phyloP scores from a whole-genome alignment of 2,797 vertebrate genomes.

The Sphenopsis melanotis region DNA sequence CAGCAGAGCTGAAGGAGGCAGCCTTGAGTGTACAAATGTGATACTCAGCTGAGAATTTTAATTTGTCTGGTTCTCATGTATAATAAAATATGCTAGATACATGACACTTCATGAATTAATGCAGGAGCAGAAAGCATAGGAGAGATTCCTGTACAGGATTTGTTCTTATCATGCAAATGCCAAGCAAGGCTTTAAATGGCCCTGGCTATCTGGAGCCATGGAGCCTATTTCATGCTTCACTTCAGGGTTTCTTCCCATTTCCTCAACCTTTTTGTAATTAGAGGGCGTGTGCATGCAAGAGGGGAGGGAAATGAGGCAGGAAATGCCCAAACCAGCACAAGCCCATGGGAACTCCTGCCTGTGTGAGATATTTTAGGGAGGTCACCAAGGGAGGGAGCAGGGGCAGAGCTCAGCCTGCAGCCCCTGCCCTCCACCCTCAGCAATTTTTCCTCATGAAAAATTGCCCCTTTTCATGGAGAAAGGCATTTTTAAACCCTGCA shows the following conservation, averaged over 20 bases:
- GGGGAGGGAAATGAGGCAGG: neutral
- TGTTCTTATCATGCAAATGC: slow-evolving; percentile 27
- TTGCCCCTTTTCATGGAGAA: neutral
- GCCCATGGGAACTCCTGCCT: fast-evolving
- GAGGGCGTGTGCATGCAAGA: fast-evolving
- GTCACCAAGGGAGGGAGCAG: neutral
- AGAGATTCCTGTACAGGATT: neutral
- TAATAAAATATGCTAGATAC: slow-evolving; percentile 22
- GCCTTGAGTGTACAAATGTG: neutral
- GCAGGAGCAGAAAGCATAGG: neutral
- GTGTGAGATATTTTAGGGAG: neutral
- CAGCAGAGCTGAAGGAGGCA: neutral
- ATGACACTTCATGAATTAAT: slow-evolving; percentile 62
- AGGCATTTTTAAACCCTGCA: neutral
- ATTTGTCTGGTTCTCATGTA: slow-evolving; percentile 23
- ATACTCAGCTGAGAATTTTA: neutral
- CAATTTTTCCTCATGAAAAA: neutral
- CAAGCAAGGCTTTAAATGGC: neutral
- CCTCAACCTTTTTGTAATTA: neutral
- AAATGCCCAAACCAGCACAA: neutral
- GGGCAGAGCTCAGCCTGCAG: neutral
- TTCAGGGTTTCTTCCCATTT: neutral
- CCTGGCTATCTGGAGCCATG: neutral
- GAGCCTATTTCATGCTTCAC: slow-evolving; percentile 11
- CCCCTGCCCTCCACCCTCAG: neutral